Conservation (phyloP, 2,888 invertebrate species). For the Watsonalla cultraria region DNA sequence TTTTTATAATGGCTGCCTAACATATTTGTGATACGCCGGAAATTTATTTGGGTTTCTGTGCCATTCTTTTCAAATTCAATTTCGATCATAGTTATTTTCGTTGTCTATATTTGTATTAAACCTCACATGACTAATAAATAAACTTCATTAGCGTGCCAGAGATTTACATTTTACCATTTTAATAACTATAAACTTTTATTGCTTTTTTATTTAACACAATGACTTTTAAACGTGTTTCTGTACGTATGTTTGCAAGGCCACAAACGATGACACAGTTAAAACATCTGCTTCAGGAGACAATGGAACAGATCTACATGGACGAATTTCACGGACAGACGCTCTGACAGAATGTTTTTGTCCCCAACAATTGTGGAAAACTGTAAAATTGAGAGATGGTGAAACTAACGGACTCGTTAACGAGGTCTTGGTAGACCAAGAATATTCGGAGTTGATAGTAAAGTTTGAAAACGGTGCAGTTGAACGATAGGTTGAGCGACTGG, state of each 20-base stretch:
- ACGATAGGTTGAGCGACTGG: too few species aligned
- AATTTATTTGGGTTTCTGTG: too few species aligned
- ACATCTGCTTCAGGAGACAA: neutral
- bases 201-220: neutral
- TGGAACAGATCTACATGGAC: slow-evolving; percentile 6
- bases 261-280: neutral
- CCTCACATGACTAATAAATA: neutral
- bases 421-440: too few species aligned
- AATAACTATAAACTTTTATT: neutral
- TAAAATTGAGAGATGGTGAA: slow-evolving; percentile 14
- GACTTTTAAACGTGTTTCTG: neutral
- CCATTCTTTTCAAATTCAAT: too few species aligned
- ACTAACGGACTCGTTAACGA: slow-evolving; percentile 12
- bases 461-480: too few species aligned
- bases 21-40: too few species aligned
- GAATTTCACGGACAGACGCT: slow-evolving; percentile 42
- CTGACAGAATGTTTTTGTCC: slow-evolving; percentile 32
- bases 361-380: slow-evolving; percentile 20
- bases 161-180: neutral
- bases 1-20: too few species aligned
- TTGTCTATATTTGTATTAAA: too few species aligned
- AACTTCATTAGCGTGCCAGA: neutral
- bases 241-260: neutral
- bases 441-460: too few species aligned
- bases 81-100: too few species aligned